Evolutionary conservation across 2,113 vertebrate genomes (phyloP), one percentile per base, ranked within the genome.

Genomic region (Nerophis lumbriciformis): DNA sequence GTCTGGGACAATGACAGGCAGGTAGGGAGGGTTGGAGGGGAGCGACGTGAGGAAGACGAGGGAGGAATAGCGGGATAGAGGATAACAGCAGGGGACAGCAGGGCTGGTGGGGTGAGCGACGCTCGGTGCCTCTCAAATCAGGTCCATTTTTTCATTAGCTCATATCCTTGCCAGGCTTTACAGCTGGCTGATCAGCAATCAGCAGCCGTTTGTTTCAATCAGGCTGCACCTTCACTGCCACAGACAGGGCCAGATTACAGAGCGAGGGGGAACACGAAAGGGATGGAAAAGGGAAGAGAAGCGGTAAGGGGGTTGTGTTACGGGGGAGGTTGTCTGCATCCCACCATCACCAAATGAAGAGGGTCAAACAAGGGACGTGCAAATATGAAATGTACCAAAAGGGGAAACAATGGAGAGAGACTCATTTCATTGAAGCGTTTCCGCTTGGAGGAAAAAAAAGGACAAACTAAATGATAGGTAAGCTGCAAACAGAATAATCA

Each of bases 121-220:
- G 90, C 92, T 88, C 83, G 74, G 87, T 84, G 79, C 89, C 88
- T 91, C 85, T 90, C 91, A 90, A 90, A 90, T 93, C 91, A 91
- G 91, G 86, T 91, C 92, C 88, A 90, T 93, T 91, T 94, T 93
- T 92, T 92, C 93, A 94, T 94, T 92, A 94, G 89, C 90, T 91
- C 83, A 79, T 89, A 91, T 89, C 91, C 92, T 93, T 92, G 92
- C 91, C 93, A 92, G 91, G 90, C 92, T 94, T 93, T 94, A 92
- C 93, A 94, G 93, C 89, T 92, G 93, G 93, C 92, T 94, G 93
- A 91, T 91, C 93, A 90, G 93, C 92, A 93, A 93, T 94, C 93
- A 94, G 93, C 85, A 88, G 90, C 84, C 89, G 94, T 94, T 94
- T 93, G 92, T 92, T 94, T 93, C 94, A 92, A 93, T 93, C 93